Base-by-base conservation (phyloP, 2,113 vertebrate species). In the Rhegmatorhina hoffmannsi region DNA sequence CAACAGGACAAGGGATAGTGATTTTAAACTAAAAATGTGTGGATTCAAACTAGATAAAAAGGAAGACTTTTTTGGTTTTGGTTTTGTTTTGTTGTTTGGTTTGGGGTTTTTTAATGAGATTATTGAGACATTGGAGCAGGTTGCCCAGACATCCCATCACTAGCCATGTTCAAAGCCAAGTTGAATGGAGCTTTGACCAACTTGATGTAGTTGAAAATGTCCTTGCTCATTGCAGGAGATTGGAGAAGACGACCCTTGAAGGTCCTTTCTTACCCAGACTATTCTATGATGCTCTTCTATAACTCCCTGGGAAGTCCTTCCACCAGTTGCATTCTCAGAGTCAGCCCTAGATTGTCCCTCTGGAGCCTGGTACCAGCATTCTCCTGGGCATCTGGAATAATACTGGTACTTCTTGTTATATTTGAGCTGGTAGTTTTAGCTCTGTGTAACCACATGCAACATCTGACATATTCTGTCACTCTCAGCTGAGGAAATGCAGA, bases 101-200 rank as follows among this genome's bases (percentile, higher is more conserved):
- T 2, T n/a, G n/a, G n/a, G n/a, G 0, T 47, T 10, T 47, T 47
- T 47, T 21, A 11, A 47, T 31, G 17, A 44, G 62, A 34, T 5
- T 66, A 8, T 16, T 34, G 24, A 87, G 23, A 19, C 16, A 17
- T 4, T 76, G 28, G 10, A n/a, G 11, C 13, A n/a, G 28, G 15
- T 38, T 72, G 9, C 17, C 28, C 23, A 25, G 7, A 11, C 44
- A 20, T 25, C 20, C 24, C 21, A 40, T 46, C 18, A 12, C 15
- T 8, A 11, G 33, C 36, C 0, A 0, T 29, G 4, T 56, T 79
- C 25, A 36, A 49, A 19, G 33, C 7, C 20, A 20, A 25, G 26
- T 20, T 72, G 46, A 46, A 40, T 1, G 3, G 19, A 14, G 7
- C 24, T 52, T 18, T 81, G 23, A 58, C 15, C 10, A 50, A 23